Percentiles rank a stretch among this genome's conserved stretches.
These are phyloP conservation scores for Xanthia icteritia DNA, from an alignment of 2,888 invertebrate genomes.

Conservation along the genomic window DNA sequence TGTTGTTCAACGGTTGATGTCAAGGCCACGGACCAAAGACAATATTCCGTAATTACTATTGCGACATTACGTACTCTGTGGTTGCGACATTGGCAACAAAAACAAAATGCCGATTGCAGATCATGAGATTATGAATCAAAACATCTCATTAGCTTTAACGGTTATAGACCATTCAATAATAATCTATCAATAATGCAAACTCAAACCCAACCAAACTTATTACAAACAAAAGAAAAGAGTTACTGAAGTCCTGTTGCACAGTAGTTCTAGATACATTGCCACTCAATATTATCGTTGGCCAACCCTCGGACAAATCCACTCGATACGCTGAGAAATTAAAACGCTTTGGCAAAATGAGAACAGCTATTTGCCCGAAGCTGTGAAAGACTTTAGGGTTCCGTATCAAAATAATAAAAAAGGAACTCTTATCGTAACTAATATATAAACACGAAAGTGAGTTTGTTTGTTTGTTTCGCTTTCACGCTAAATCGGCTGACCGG, in stretches of 20 bases:
- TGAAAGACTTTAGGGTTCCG: conserved; percentile 29
- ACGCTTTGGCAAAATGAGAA: conserved; percentile 52
- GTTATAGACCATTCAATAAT: not conserved
- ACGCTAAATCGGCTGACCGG: no score
- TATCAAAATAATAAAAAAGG: no score
- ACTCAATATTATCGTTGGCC: conserved; percentile 51
- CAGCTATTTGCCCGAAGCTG: conserved; percentile 42
- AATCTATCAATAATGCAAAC: not conserved
- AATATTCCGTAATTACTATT: no score
- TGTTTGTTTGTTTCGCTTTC: no score
- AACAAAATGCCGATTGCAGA: no score
- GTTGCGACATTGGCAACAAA: no score
- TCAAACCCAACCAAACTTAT: not conserved
- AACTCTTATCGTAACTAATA: no score
- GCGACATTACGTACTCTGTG: no score
- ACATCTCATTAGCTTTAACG: not conserved
- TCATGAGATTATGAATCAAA: not conserved
- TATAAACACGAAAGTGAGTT: no score
- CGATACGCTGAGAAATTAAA: conserved; percentile 65
- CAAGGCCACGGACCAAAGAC: no score
- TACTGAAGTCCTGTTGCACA: conserved; percentile 22
- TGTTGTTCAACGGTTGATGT: no score
- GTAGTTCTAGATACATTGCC: conserved; percentile 24
- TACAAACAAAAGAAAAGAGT: conserved; percentile 1
- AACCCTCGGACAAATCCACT: conserved; percentile 36